Conservation (phyloP, 2,888 invertebrate species). For the Platypus cylindrus region DNA sequence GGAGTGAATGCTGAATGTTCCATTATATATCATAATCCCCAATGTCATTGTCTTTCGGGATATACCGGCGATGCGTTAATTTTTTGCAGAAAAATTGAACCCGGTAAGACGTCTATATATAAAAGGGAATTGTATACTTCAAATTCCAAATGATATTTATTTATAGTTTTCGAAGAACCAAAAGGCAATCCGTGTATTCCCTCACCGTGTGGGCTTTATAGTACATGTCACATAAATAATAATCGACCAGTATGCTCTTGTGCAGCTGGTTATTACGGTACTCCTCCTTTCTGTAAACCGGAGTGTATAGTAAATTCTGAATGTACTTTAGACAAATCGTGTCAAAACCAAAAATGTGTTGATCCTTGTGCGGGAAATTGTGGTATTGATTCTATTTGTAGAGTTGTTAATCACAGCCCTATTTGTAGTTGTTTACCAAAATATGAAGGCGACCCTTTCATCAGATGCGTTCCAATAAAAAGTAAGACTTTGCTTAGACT, state of each 20-base stretch:
- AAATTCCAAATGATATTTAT: slow-evolving; percentile 6
- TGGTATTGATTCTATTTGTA: slow-evolving; percentile 63
- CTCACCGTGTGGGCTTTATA: slow-evolving; percentile 68
- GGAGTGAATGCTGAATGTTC: slow-evolving; percentile 66
- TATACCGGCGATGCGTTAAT: slow-evolving; percentile 59
- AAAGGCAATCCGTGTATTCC: slow-evolving; percentile 58
- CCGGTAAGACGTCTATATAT: slow-evolving; percentile 24
- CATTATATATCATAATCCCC: slow-evolving; percentile 63
- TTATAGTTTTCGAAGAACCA: slow-evolving; percentile 31
- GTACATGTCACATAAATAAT: slow-evolving; percentile 57
- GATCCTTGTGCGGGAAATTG: slow-evolving; percentile 69
- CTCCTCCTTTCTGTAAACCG: slow-evolving; percentile 64
- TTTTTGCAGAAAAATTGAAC: slow-evolving; percentile 40
- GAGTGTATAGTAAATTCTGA: slow-evolving; percentile 70
- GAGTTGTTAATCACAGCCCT: slow-evolving; percentile 68
- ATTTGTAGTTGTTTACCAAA: slow-evolving; percentile 60
- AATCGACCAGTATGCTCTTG: slow-evolving; percentile 68
- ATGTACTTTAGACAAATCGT: slow-evolving; percentile 61
- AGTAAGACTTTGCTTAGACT: slow-evolving; percentile 42
- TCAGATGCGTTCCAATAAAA: slow-evolving; percentile 50
- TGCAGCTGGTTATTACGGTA: slow-evolving; percentile 55
- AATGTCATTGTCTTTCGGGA: slow-evolving; percentile 61
- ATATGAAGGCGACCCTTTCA: slow-evolving; percentile 65
- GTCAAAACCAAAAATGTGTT: slow-evolving; percentile 63
- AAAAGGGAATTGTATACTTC: not conserved